Conservation (phyloP, 2,113 vertebrate species). For the Pluvianellus socialis region DNA sequence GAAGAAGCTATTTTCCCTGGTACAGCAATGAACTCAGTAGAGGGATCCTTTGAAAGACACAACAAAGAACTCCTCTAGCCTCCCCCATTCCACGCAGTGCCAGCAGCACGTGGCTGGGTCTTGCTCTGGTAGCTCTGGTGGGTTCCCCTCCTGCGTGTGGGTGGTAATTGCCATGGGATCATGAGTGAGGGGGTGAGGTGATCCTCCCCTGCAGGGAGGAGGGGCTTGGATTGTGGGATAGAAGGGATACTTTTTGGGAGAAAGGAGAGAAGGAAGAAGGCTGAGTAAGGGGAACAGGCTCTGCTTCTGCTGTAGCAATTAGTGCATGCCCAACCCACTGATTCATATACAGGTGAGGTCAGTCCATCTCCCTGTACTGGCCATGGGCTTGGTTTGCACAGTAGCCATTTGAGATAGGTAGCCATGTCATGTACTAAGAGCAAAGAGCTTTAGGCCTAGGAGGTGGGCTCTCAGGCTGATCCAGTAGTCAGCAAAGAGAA, state of each 20-base stretch:
- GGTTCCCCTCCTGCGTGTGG: accelerated
- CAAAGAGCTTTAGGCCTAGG: background rate
- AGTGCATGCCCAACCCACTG: background rate
- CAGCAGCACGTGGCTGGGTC: background rate
- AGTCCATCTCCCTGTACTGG: background rate
- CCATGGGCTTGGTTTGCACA: background rate
- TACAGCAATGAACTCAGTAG: background rate
- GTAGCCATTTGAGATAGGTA: background rate
- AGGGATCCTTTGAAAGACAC: background rate
- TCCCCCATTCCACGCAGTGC: background rate
- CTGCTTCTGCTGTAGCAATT: background rate
- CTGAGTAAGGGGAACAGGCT: background rate
- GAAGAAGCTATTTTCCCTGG: background rate
- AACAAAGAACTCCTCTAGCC: background rate
- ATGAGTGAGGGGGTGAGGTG: background rate
- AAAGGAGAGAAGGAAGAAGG: background rate
- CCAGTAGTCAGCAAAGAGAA: background rate
- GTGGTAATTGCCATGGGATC: background rate
- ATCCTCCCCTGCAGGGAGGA: background rate
- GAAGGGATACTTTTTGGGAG: background rate
- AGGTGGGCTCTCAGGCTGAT: background rate
- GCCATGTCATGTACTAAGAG: background rate
- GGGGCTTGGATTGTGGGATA: background rate
- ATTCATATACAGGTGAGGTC: background rate
- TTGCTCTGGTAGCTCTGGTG: background rate